These are phyloP conservation scores for Lycaon pictus DNA, from an alignment of 2,113 vertebrate species.

Conservation along the genomic window DNA sequence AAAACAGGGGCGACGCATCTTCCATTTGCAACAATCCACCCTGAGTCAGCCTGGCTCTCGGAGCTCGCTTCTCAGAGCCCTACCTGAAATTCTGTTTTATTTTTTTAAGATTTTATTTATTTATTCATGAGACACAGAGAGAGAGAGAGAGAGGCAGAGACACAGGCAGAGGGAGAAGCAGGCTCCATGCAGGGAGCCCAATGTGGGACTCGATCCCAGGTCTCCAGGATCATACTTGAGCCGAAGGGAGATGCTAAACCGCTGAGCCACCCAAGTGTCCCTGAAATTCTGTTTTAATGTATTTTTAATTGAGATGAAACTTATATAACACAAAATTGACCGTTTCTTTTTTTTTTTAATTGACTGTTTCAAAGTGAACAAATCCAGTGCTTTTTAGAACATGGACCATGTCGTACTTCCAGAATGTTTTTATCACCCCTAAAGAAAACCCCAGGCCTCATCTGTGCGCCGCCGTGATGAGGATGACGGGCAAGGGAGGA, in stretches of 20 bases:
- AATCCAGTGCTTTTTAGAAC: background rate
- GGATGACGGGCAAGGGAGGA: too few relatives aligned
- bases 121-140: too few relatives aligned
- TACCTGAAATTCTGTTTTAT: fast-evolving
- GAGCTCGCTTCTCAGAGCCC: background rate
- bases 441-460: background rate
- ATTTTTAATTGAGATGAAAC: background rate
- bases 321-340: background rate
- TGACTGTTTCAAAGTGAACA: background rate
- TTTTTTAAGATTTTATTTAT: too few relatives aligned
- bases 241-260: too few relatives aligned
- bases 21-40: fast-evolving
- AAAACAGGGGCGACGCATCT: background rate
- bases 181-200: too few relatives aligned
- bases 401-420: background rate
- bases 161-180: too few relatives aligned
- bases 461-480: too few relatives aligned
- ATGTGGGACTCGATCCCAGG: too few relatives aligned
- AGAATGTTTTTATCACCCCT: too few relatives aligned
- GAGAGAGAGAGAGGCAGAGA: too few relatives aligned
- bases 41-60: fast-evolving
- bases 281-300: background rate
- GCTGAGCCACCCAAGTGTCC: too few relatives aligned
- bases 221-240: too few relatives aligned
- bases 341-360: background rate